Evolutionary conservation across 2,113 vertebrate species (phyloP).

Genomic region (Thalassarche chlororhynchos): DNA sequence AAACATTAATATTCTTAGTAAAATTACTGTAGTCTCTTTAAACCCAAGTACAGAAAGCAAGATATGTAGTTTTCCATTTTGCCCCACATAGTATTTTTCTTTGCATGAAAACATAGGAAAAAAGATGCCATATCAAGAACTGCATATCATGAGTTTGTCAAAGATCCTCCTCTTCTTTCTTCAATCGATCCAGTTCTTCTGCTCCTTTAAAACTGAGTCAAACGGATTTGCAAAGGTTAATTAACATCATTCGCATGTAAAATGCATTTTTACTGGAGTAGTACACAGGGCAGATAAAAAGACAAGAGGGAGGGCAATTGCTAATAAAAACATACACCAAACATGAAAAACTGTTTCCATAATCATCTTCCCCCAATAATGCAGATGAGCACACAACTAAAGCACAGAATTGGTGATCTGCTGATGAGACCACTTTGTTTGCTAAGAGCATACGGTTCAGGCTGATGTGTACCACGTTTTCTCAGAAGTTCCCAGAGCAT

Average conservation of each 20-base stretch:
- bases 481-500: not conserved
- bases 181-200: slow-evolving; percentile 64
- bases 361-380: not conserved
- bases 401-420: not conserved
- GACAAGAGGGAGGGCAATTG: not conserved
- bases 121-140: not conserved
- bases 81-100: not conserved
- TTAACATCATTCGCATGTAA: slow-evolving; percentile 51
- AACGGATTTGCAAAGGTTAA: slow-evolving; percentile 66
- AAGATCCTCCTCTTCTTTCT: slow-evolving; percentile 36
- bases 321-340: not conserved
- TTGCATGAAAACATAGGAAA: not conserved
- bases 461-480: not conserved
- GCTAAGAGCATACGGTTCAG: not conserved
- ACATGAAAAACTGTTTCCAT: not conserved
- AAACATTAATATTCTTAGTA: not conserved
- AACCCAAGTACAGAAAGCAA: not conserved
- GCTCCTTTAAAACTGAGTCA: slow-evolving; percentile 68
- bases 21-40: not conserved
- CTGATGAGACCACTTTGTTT: not conserved
- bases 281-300: not conserved
- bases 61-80: not conserved
- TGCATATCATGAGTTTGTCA: not conserved
- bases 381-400: not conserved
- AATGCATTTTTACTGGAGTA: slow-evolving; percentile 30